phyloP scores from a whole-genome alignment of 2,113 vertebrate genomes.

The Scomber colias region DNA sequence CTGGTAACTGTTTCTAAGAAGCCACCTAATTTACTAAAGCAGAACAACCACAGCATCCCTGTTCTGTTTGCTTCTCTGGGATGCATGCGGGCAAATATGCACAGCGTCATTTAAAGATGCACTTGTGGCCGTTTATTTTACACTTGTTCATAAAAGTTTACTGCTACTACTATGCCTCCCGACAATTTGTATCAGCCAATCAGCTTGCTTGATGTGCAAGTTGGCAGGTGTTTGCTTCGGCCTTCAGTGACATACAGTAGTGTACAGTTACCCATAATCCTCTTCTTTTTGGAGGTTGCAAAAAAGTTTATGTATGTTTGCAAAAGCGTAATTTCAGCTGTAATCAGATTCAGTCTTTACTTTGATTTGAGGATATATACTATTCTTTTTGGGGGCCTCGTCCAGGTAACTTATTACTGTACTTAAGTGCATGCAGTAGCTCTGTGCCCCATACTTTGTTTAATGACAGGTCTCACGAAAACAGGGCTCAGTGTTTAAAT shows the following conservation, averaged over 20 bases:
- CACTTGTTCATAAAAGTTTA: too few species aligned
- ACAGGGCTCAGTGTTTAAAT: slow-evolving; percentile 15
- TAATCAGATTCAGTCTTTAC: background rate
- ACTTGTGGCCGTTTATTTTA: background rate
- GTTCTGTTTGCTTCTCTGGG: background rate
- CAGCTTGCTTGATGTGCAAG: background rate
- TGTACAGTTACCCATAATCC: too few species aligned
- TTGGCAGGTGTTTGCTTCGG: background rate
- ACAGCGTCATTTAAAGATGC: background rate
- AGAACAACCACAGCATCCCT: background rate
- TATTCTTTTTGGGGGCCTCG: background rate
- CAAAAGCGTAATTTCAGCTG: too few species aligned
- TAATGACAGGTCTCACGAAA: slow-evolving; percentile 26
- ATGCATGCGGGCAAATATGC: background rate
- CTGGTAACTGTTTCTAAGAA: background rate
- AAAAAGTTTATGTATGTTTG: too few species aligned
- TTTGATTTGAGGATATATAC: background rate
- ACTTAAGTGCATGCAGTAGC: background rate
- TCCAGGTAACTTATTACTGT: background rate
- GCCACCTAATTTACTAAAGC: background rate
- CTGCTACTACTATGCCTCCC: background rate
- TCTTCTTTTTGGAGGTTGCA: background rate
- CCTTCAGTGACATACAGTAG: too few species aligned
- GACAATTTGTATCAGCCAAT: background rate
- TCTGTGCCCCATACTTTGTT: background rate